These are phyloP conservation scores for Lonchura striata DNA, from an alignment of 2,113 vertebrate species.

Conservation along the genomic window DNA sequence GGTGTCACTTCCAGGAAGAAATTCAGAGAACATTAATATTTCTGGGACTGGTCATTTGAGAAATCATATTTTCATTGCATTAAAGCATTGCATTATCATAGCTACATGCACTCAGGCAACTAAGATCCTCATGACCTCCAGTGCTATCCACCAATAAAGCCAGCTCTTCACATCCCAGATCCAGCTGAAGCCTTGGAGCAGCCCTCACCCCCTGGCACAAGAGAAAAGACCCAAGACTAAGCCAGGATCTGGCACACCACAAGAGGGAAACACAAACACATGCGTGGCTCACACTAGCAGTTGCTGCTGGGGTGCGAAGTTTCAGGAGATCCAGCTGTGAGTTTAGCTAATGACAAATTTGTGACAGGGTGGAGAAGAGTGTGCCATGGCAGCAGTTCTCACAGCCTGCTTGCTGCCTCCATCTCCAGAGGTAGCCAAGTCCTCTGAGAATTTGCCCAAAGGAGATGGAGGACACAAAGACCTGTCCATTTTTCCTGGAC, in stretches of 20 bases:
- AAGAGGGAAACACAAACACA: conserved; percentile 11
- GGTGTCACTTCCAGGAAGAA: not conserved
- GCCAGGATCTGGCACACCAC: not conserved
- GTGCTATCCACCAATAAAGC: not conserved
- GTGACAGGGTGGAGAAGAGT: not conserved
- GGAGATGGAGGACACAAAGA: not conserved
- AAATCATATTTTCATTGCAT: not conserved
- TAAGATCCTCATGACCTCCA: not conserved
- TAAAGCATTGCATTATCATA: not conserved
- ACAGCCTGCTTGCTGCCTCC: not conserved
- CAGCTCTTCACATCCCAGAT: not conserved
- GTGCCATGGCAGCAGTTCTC: not conserved
- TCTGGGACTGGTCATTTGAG: not conserved
- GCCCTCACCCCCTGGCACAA: not conserved
- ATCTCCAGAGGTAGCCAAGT: not conserved
- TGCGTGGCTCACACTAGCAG: not conserved
- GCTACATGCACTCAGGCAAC: not conserved
- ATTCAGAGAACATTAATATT: not conserved
- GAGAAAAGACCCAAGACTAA: not conserved
- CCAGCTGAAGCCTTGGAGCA: not conserved
- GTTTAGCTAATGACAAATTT: not conserved
- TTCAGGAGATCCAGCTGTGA: not conserved
- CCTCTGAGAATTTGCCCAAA: not conserved
- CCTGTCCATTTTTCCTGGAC: not conserved
- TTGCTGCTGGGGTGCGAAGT: not conserved